Percentiles rank a stretch among this genome's conserved stretches.
These are phyloP conservation scores for Sinocyclocheilus anshuiensis DNA, from an alignment of 2,113 vertebrate species.

Conservation along the genomic window DNA sequence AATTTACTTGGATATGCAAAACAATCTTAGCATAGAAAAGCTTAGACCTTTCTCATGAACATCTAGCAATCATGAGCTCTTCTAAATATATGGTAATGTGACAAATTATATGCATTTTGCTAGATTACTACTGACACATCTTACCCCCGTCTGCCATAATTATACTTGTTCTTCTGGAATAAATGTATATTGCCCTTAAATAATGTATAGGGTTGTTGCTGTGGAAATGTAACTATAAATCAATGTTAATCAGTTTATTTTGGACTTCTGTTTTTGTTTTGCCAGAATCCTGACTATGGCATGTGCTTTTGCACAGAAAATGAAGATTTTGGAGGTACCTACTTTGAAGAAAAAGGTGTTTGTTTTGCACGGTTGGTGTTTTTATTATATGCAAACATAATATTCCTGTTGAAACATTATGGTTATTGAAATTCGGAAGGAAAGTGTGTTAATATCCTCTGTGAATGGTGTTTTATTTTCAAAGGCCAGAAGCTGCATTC, in stretches of 20 bases:
- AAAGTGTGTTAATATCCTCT: not conserved
- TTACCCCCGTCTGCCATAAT: not conserved
- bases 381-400: not conserved
- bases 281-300: not conserved
- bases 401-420: not conserved
- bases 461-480: slow-evolving; percentile 46
- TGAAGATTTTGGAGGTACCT: not conserved
- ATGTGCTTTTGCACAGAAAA: not conserved
- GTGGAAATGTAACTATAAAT: not conserved
- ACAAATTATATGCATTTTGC: not conserved
- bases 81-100: not conserved
- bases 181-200: not conserved
- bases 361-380: not conserved
- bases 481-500: slow-evolving; percentile 52
- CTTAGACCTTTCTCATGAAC: too few relatives aligned
- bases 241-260: not conserved
- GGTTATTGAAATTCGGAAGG: not conserved
- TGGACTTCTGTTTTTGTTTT: not conserved
- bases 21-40: not conserved
- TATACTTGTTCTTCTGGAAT: not conserved
- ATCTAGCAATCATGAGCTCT: not conserved
- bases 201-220: not conserved
- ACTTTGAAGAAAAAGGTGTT: not conserved
- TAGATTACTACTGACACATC: not conserved
- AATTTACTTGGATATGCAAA: not conserved